phyloP scores from a whole-genome alignment of 2,113 vertebrate genomes.

The Sinocyclocheilus maitianheensis region DNA sequence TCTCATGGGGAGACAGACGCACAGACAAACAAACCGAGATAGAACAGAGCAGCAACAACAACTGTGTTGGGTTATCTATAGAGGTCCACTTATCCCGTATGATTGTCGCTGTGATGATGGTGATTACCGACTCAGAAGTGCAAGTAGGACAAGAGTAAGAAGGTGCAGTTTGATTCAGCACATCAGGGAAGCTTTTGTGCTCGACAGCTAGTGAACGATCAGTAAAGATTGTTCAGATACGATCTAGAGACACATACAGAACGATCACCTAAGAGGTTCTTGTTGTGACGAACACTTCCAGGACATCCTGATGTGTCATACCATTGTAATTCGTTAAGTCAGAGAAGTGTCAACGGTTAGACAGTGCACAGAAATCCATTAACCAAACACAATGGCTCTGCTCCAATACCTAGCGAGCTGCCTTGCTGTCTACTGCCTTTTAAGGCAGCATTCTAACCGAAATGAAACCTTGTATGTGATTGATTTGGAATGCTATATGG shows the following conservation, averaged over 20 bases:
- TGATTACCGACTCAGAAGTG: constrained; percentile 12
- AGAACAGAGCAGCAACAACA: constrained; percentile 13
- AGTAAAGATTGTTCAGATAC: not conserved
- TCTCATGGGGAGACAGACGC: not conserved
- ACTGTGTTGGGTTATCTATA: constrained; percentile 6
- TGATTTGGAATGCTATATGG: not conserved
- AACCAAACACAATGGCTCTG: constrained; percentile 14
- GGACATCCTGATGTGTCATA: not conserved
- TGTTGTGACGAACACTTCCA: not conserved
- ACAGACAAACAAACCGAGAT: constrained; percentile 11
- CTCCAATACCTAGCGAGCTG: not conserved
- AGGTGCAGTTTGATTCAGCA: constrained; percentile 11
- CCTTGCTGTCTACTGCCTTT: not conserved
- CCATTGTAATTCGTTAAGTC: not conserved
- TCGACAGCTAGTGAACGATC: not conserved
- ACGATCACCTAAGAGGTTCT: not conserved
- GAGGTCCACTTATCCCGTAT: not conserved
- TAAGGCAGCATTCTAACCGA: not conserved
- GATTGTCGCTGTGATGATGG: not conserved
- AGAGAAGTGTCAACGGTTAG: constrained; percentile 1
- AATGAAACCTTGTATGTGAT: not conserved
- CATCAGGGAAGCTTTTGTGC: constrained; percentile 11
- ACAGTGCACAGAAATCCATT: constrained; percentile 2
- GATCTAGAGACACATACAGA: too few relatives aligned
- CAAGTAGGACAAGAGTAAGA: not conserved